Conservation (phyloP, 1,140 invertebrate species). For the Pogonomyrmex barbatus region DNA sequence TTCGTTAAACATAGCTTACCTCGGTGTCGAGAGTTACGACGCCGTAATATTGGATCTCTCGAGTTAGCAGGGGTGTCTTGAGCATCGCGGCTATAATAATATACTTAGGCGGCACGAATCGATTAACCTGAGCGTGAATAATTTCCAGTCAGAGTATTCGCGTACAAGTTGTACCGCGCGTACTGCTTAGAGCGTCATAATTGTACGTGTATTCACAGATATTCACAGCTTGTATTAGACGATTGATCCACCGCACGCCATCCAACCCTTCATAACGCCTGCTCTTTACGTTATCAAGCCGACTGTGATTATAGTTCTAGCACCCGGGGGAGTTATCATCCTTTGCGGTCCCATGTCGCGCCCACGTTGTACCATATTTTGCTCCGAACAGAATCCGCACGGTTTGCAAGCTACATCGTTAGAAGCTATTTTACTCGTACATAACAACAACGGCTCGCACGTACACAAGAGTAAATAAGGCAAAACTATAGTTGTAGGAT, state of each 20-base stretch:
- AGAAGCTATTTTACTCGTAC: background rate
- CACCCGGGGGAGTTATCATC: slow-evolving; percentile 53
- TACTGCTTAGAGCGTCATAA: slow-evolving; percentile 11
- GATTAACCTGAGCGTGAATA: slow-evolving; percentile 44
- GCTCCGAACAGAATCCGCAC: background rate
- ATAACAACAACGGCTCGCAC: background rate
- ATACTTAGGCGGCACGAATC: background rate
- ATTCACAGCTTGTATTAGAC: slow-evolving; percentile 16
- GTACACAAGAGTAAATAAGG: background rate
- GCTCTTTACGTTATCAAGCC: slow-evolving; percentile 49
- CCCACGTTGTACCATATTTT: slow-evolving; percentile 45
- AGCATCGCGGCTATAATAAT: slow-evolving; percentile 39
- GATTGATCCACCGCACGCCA: slow-evolving; percentile 33
- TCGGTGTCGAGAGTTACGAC: slow-evolving; percentile 31
- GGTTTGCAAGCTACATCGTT: slow-evolving; percentile 12
- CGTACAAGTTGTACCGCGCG: background rate
- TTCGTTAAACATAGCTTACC: slow-evolving; percentile 53
- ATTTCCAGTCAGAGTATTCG: background rate
- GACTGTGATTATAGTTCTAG: slow-evolving; percentile 52
- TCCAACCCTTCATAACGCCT: background rate
- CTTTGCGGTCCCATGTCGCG: slow-evolving; percentile 51
- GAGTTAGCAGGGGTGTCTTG: slow-evolving; percentile 2
- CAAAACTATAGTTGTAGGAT: background rate
- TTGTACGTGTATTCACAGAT: slow-evolving; percentile 2
- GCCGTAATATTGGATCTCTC: slow-evolving; percentile 61